Evolutionary conservation across 2,113 vertebrate species (phyloP).

Genomic region (Mastomys natalensis): DNA sequence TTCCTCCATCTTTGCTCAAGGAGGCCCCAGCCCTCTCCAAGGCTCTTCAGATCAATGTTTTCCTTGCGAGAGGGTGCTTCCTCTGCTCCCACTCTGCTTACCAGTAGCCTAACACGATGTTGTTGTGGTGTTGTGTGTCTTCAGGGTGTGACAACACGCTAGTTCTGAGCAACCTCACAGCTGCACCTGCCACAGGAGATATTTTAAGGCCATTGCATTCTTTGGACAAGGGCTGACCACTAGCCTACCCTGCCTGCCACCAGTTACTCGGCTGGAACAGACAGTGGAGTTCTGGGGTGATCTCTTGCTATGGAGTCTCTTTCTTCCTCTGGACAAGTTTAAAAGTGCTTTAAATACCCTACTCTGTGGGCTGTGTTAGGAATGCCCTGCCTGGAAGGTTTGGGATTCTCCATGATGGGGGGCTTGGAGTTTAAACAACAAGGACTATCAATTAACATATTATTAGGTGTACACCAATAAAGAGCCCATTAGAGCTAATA

Average conservation of each 20-base stretch:
- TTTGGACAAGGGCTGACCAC: conserved; percentile 82
- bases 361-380: background rate
- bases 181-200: conserved; percentile 90
- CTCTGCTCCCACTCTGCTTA: conserved; percentile 94
- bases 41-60: conserved; percentile 92
- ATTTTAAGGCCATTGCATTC: conserved; percentile 74
- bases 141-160: conserved; percentile 87
- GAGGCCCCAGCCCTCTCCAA: conserved; percentile 90
- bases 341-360: background rate
- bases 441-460: conserved; percentile 80
- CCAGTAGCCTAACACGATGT: conserved; percentile 94
- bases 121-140: conserved; percentile 90
- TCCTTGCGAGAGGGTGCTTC: conserved; percentile 91
- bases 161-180: conserved; percentile 88
- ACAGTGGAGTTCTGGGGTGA: fast-evolving
- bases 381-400: conserved; percentile 63
- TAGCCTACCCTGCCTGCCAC: conserved; percentile 76
- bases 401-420: conserved; percentile 64
- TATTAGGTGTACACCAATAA: conserved; percentile 83
- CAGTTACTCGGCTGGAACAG: conserved; percentile 32
- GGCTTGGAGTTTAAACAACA: conserved; percentile 45
- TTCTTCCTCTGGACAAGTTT: background rate
- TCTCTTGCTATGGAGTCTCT: background rate
- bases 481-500: conserved; percentile 85
- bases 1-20: conserved; percentile 86